Percentiles rank a stretch among this genome's conserved stretches.
These are phyloP conservation scores for Aurelia aurita DNA, from an alignment of 30 jellyfish, hydroid and myxozoan genomes.

Conservation along the genomic window DNA sequence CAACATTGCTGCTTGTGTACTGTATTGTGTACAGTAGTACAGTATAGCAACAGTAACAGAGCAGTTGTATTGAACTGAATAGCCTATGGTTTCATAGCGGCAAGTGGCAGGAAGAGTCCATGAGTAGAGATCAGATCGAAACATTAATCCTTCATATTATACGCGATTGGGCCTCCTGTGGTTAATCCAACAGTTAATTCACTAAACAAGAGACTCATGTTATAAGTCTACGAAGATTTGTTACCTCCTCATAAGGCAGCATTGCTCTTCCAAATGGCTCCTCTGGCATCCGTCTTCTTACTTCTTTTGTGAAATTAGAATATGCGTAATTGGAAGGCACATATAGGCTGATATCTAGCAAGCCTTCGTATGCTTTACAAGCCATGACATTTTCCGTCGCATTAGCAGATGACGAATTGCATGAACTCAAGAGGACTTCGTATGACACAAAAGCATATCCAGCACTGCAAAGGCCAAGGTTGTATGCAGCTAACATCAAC, in stretches of 20 bases:
- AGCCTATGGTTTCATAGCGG: too few species aligned
- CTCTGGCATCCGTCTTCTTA: slow-evolving; percentile 76
- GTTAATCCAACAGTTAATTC: not conserved
- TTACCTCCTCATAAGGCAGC: slow-evolving; percentile 69
- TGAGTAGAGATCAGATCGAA: too few species aligned
- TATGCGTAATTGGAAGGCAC: slow-evolving; percentile 80
- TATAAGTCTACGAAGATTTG: not conserved
- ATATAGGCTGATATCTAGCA: slow-evolving; percentile 85
- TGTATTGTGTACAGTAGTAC: too few species aligned
- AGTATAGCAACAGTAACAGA: too few species aligned
- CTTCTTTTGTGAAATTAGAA: slow-evolving; percentile 76
- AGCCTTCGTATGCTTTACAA: slow-evolving; percentile 89
- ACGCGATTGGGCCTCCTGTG: not conserved
- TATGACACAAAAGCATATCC: slow-evolving; percentile 84
- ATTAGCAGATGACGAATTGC: slow-evolving; percentile 53
- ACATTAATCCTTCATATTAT: too few species aligned
- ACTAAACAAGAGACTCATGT: too few species aligned
- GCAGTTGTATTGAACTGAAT: too few species aligned
- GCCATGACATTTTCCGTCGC: slow-evolving; percentile 58
- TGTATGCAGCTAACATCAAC: slow-evolving; percentile 80
- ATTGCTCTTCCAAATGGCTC: slow-evolving; percentile 77
- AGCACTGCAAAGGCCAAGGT: slow-evolving; percentile 49
- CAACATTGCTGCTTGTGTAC: too few species aligned
- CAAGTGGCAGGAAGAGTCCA: too few species aligned
- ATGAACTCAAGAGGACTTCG: slow-evolving; percentile 77